phyloP scores from a whole-genome alignment of 2,888 invertebrate species.

The Synanthedon tipuliformis region DNA sequence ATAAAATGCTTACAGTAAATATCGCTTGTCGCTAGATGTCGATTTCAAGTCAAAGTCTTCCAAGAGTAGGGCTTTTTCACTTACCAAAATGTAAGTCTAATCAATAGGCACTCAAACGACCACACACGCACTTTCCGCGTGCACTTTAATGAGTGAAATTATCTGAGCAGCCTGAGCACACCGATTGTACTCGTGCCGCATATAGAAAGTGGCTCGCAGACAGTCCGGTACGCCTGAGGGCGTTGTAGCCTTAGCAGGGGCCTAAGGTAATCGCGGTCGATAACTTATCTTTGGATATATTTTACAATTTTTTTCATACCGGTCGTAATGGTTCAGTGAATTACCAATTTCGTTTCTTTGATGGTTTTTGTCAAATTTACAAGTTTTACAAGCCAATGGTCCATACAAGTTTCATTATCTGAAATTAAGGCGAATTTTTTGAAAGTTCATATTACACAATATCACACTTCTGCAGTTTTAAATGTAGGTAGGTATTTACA shows the following conservation, averaged over 20 bases:
- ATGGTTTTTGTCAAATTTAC: not conserved
- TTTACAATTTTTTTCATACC: not conserved
- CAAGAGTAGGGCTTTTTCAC: too few relatives aligned
- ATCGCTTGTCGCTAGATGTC: too few relatives aligned
- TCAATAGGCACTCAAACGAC: constrained; percentile 8
- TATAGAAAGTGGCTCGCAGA: constrained; percentile 22
- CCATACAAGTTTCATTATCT: too few relatives aligned
- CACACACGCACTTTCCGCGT: constrained; percentile 15
- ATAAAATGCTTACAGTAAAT: too few relatives aligned
- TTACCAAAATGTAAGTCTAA: too few relatives aligned
- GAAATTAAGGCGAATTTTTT: too few relatives aligned
- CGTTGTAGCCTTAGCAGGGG: constrained; percentile 8
- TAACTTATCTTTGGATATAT: not conserved
- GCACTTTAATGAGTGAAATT: constrained; percentile 8
- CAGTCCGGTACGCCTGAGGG: constrained; percentile 15
- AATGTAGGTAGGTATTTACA: too few relatives aligned
- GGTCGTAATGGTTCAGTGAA: not conserved
- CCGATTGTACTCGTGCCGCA: constrained; percentile 13
- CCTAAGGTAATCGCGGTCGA: not conserved
- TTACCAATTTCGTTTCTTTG: not conserved
- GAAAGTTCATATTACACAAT: too few relatives aligned
- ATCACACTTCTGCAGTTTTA: too few relatives aligned
- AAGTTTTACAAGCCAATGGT: too few relatives aligned
- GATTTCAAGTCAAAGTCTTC: too few relatives aligned
- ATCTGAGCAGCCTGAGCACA: constrained; percentile 17